phyloP scores from a whole-genome alignment of 1,140 invertebrate genomes.

The Ladona fulva region DNA sequence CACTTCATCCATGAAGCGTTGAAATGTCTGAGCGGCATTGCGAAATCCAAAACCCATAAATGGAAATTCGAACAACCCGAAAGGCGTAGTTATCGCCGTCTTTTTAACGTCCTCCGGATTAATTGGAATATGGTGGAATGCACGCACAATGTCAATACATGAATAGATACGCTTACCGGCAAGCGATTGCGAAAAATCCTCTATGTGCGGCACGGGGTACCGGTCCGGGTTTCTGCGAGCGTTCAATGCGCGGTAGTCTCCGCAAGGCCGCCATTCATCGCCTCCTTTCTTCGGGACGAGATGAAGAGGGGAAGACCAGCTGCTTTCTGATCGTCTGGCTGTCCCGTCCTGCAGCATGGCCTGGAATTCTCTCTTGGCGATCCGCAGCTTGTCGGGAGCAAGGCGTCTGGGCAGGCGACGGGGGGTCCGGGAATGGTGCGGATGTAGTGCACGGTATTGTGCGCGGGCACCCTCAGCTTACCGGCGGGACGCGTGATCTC shows the following conservation, averaged over 20 bases:
- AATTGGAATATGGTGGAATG: constrained; percentile 38
- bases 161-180: constrained; percentile 29
- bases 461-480: too few species aligned
- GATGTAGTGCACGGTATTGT: too few species aligned
- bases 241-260: too few species aligned
- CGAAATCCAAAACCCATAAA: constrained; percentile 29
- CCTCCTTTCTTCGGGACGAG: constrained; percentile 21
- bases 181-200: constrained; percentile 33
- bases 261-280: constrained; percentile 25
- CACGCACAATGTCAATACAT: constrained; percentile 34
- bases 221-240: too few species aligned
- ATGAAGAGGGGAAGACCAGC: constrained; percentile 35
- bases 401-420: too few species aligned
- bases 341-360: constrained; percentile 2
- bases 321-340: background rate
- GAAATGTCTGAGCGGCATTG: constrained; percentile 40
- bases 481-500: too few species aligned
- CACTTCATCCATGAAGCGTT: too few species aligned
- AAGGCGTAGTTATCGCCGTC: constrained; percentile 23
- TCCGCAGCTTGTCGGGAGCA: background rate
- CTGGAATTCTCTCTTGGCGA: constrained; percentile 18
- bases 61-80: background rate
- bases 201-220: background rate
- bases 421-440: too few species aligned
- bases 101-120: constrained; percentile 30